Base-by-base conservation (phyloP, 2,113 vertebrate genomes). In the Thalassoma bifasciatum region DNA sequence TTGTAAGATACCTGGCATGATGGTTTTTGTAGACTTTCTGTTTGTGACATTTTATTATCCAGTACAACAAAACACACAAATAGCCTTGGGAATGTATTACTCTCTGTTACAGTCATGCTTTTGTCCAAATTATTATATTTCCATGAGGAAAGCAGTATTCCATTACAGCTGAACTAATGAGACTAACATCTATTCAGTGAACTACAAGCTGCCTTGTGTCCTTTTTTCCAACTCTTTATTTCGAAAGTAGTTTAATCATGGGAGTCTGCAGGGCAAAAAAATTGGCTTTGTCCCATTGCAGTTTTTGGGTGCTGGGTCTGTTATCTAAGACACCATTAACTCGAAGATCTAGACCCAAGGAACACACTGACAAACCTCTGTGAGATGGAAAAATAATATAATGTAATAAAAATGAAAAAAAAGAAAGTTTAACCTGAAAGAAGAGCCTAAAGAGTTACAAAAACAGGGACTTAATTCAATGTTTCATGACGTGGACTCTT, bases 181-280 rank as follows among this genome's bases (percentile, higher is more conserved):
- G 2, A 40, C 49, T 26, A 37, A 2, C 38, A 65, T 54, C 4
- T 34, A 21, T 19, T 26, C 3, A 30, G 6, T n/a, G 30, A 30
- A 30, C 30, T 30, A 49, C 30, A 59, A 53, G 36, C 10, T 36
- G 38, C 22, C 40, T 8, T 30, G 24, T 62, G 13, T 30, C 22
- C 51, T 44, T 6, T 14, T 37, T 46, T 58, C 26, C 21, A 38
- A 2, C 4, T 46, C 17, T 5, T 46, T 5, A 17, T 46, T 46
- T 46, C 1, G 14, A 2, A 16, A 46, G 16, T 14, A 14, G 10
- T 44, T 44, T 5, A 46, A 4, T 19, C 13, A 30, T 40, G 54
- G 64, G 64, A 54, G 47, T 64, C n/a, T 51, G 54, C 21, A 44
- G 13, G 17, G 34, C 11, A 56, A 11, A 50, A n/a, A 64, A 46